Base-by-base conservation (phyloP, 92 coral and sea anemone genomes). In the Phymanthus crucifer region DNA sequence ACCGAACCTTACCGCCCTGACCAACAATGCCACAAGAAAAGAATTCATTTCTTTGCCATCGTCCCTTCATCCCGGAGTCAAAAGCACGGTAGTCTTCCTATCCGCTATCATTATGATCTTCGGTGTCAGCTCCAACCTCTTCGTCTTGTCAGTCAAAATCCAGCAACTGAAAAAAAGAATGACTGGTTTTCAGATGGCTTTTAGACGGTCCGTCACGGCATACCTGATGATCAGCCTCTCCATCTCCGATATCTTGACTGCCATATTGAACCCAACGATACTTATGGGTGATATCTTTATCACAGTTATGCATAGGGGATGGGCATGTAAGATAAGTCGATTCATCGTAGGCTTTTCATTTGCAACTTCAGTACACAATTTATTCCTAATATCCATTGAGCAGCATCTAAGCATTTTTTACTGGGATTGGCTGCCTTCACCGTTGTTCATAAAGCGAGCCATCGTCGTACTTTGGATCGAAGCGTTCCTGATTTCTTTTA, bases 191-290 rank as follows among this genome's bases (percentile, higher is more conserved):
- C 72, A 68, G 40, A 18, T 68, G 8, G 72, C 72, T 32, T 36
- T 68, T 21, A 68, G 72, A 32, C 38, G 79, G 0, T 52, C 40
- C 1, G 79, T 75, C 3, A 36, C 79, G 3, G 33, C 68, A 1
- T 75, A 75, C 38, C 64, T 75, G 12, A 52, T 52, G 46, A 36
- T 75, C 47, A 50, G 69, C 34, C 68, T 75, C 4, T 54, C 79
- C 3, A 40, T 75, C 5, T 32, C 68, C 13, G 79, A 75, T 48
- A 48, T 47, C 35, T 12, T 47, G 21, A 74, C 66, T 4, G 78
- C 78, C 11, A 66, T 31, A 5, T 16, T 75, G 13, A 38, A 11
- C 12, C 58, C 64, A 34, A 36, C 79, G n/a, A 4, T 75, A 7
- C 17, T 16, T 1, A 56, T 56, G 3, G 12, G 32, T 1, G 26